Conservation (phyloP, 2,888 invertebrate species). For the Tipula vernalis region DNA sequence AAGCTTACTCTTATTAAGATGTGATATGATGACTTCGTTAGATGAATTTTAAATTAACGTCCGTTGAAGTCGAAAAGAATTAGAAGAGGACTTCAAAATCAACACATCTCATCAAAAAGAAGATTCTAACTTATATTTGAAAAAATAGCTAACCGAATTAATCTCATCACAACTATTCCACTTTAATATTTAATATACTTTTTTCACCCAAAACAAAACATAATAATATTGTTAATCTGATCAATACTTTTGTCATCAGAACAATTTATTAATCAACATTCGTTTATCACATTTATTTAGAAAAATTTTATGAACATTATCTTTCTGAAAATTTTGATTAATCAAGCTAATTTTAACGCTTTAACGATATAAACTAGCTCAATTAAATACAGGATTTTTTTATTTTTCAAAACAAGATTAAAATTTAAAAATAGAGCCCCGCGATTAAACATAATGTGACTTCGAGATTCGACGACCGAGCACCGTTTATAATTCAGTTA, state of each 20-base stretch:
- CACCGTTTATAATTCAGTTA: not conserved
- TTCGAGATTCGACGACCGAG: not conserved
- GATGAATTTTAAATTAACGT: no score
- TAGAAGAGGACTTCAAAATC: no score
- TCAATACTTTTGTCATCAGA: not conserved
- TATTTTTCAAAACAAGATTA: not conserved
- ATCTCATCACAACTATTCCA: no score
- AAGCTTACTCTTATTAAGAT: no score
- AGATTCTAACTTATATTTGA: no score
- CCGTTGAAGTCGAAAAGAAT: no score
- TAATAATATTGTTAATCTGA: not conserved
- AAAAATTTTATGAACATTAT: not conserved
- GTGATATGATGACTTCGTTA: no score
- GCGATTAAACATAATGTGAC: not conserved
- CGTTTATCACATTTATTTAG: not conserved
- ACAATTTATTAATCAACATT: not conserved
- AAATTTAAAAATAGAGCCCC: not conserved
- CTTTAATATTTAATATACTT: no score
- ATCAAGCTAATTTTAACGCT: not conserved
- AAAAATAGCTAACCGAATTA: no score
- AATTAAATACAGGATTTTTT: not conserved
- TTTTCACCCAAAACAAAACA: not conserved
- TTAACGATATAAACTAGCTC: not conserved
- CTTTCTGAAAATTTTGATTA: not conserved
- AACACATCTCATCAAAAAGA: no score